Conservation (phyloP, 2,797 vertebrate species). For the Yasuhikotakia modesta region DNA sequence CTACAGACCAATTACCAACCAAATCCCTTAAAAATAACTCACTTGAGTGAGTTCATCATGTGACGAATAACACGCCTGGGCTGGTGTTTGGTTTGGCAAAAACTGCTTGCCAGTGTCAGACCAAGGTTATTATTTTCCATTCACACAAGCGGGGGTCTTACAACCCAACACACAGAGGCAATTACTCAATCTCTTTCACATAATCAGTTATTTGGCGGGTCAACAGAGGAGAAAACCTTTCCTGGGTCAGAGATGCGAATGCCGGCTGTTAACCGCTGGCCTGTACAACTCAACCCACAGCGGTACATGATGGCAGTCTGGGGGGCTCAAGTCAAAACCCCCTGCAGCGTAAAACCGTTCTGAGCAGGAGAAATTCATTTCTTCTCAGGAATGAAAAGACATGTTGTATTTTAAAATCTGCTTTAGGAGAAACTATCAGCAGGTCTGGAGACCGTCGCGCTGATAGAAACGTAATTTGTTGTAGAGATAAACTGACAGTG, state of each 20-base stretch:
- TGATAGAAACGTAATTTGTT: neutral
- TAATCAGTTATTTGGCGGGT: constrained; percentile 65
- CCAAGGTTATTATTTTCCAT: constrained; percentile 53
- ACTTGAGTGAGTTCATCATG: constrained; percentile 26
- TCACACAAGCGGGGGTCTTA: constrained; percentile 58
- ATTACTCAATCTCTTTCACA: constrained; percentile 69
- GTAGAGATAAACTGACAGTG: neutral
- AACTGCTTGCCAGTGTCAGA: constrained; percentile 34
- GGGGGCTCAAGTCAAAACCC: neutral
- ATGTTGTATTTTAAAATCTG: neutral
- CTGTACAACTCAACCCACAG: constrained; percentile 28
- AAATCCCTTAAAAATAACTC: constrained; percentile 42
- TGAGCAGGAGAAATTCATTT: neutral
- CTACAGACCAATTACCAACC: constrained; percentile 27
- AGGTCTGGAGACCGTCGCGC: neutral
- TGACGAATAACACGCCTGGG: constrained; percentile 37
- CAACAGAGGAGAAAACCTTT: constrained; percentile 57
- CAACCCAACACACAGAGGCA: constrained; percentile 61
- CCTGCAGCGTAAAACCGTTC: neutral
- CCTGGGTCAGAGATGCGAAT: constrained; percentile 64
- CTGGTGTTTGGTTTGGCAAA: constrained; percentile 43
- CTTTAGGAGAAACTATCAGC: neutral
- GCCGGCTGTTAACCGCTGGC: neutral
- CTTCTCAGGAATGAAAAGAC: neutral
- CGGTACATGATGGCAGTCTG: neutral